Conservation (phyloP, 2,888 invertebrate species). For the Drepanosiphum platanoidis region DNA sequence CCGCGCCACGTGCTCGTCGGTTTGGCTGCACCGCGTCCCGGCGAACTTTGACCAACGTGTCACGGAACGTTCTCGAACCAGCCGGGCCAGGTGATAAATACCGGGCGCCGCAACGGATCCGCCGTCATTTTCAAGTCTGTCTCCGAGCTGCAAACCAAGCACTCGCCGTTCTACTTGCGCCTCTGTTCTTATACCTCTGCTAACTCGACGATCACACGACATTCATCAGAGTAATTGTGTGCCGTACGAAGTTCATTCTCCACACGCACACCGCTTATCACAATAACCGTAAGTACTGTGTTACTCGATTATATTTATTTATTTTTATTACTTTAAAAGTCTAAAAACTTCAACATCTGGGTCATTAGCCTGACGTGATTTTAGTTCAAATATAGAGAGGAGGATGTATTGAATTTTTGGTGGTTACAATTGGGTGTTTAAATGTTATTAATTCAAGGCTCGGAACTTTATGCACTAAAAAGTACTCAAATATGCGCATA, state of each 20-base stretch:
- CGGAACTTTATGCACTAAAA: too few species aligned
- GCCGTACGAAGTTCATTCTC: not conserved
- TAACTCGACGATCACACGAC: too few species aligned
- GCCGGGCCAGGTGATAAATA: constrained; percentile 17
- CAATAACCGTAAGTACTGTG: not conserved
- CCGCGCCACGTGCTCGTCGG: not conserved
- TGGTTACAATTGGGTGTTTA: too few species aligned
- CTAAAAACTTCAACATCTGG: too few species aligned
- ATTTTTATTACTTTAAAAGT: not conserved
- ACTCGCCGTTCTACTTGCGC: not conserved
- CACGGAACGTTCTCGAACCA: constrained; percentile 39
- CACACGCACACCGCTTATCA: not conserved
- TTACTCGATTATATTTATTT: too few species aligned
- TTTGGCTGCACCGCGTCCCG: not conserved
- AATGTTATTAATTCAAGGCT: too few species aligned
- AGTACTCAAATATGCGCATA: too few species aligned
- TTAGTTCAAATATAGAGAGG: too few species aligned
- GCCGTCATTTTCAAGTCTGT: not conserved
- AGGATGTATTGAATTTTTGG: too few species aligned
- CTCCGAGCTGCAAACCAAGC: not conserved
- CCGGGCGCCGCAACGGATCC: rapidly evolving
- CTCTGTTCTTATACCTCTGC: not conserved
- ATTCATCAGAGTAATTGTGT: too few species aligned
- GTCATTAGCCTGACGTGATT: too few species aligned
- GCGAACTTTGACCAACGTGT: constrained; percentile 18